Conservation (phyloP, 2,888 invertebrate species). For the Automeris io region DNA sequence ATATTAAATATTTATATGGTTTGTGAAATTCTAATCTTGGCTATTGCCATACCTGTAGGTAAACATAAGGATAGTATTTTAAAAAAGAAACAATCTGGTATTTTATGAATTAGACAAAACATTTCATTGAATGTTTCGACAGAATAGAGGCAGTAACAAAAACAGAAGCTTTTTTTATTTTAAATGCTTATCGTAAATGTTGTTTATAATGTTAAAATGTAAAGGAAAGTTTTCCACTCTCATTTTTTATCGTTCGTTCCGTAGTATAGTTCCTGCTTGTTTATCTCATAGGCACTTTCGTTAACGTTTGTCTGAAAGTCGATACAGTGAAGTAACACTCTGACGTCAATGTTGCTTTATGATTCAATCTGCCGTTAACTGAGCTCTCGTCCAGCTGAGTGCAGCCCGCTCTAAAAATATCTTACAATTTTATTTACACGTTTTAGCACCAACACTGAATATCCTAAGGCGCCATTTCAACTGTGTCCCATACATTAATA, state of each 20-base stretch:
- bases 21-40: not conserved
- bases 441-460: conserved; percentile 24
- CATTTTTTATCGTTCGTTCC: conserved; percentile 17
- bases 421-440: conserved; percentile 51
- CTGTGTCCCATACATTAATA: no score
- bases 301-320: conserved; percentile 37
- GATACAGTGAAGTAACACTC: conserved; percentile 40
- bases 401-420: conserved; percentile 67
- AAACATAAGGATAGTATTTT: not conserved
- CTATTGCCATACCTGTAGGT: no score
- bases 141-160: not conserved
- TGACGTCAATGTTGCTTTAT: conserved; percentile 72
- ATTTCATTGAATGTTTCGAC: not conserved
- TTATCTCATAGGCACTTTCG: conserved; percentile 37
- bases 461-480: not conserved
- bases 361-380: conserved; percentile 63
- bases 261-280: conserved; percentile 25
- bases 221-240: conserved; percentile 5
- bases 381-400: conserved; percentile 62
- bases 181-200: conserved; percentile 2
- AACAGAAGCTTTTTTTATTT: not conserved
- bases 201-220: conserved; percentile 3
- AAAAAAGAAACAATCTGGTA: not conserved
- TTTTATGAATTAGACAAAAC: not conserved
- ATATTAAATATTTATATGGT: no score